Evolutionary conservation across 92 coral and sea anemone genomes (phyloP).

Genomic region (Parazoanthus swiftii): DNA sequence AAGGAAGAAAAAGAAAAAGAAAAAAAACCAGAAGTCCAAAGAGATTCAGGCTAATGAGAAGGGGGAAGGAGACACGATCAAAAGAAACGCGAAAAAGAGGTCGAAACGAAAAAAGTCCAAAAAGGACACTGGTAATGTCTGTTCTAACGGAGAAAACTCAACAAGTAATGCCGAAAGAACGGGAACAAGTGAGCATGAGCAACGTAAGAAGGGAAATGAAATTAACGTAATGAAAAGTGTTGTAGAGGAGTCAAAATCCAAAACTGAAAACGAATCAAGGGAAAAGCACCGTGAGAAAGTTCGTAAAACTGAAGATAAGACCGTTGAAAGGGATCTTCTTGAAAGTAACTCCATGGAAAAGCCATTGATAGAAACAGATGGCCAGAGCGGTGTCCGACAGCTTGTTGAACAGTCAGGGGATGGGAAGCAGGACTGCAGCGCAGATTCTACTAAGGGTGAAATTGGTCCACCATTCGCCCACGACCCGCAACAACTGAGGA

Average conservation of each 20-base stretch:
- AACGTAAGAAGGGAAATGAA: not conserved
- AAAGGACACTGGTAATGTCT: not conserved
- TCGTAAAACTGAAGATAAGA: not conserved
- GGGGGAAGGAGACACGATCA: not conserved
- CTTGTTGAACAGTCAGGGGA: not conserved
- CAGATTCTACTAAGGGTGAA: not conserved
- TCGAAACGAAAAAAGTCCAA: not conserved
- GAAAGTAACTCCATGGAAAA: not conserved
- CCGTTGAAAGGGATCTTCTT: not conserved
- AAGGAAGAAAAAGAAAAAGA: constrained; percentile 4
- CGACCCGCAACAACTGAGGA: not conserved
- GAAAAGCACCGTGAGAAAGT: not conserved
- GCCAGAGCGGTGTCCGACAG: not conserved
- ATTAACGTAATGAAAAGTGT: not conserved
- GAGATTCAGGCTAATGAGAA: not conserved
- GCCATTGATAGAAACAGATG: not conserved
- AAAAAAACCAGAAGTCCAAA: constrained; percentile 15
- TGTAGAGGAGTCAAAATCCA: not conserved
- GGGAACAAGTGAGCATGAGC: not conserved
- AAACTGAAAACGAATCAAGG: not conserved
- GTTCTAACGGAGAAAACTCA: not conserved
- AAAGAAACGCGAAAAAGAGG: not conserved
- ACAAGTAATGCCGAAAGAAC: not conserved
- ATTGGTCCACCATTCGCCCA: not conserved
- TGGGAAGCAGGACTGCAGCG: not conserved